Base-by-base conservation (phyloP, 2,797 vertebrate genomes). In the Fringilla coelebs region DNA sequence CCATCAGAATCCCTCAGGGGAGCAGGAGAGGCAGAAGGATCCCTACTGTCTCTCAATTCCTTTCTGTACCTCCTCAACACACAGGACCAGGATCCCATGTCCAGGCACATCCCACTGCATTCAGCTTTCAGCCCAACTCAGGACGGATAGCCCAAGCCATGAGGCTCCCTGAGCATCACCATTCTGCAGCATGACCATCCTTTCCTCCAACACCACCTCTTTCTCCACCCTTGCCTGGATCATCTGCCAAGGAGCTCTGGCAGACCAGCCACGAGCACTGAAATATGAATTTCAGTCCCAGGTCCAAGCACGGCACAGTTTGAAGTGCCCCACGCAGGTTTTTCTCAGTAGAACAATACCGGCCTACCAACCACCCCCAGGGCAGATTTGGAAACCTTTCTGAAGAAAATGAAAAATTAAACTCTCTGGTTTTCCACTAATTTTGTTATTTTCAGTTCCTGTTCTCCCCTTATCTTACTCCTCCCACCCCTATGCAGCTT, bases 21-120 rank as follows among this genome's bases (percentile, higher is more conserved):
- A 52, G 6, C 0, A 0, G 80, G 32, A 61, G 31, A 45, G 29
- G 25, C 22, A 55, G 32, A 49, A 74, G 31, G 31, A 54, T 19
- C 12, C 6, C 31, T 74, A 2, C 4, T 74, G 8, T 22, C 17
- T 61, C 78, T 80, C 57, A 60, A 1, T 36, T 38, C 22, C 28
- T 46, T 74, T 57, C 34, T 49, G 9, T 22, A 21, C 38, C 36
- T 66, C 43, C 48, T 38, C 18, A 58, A 16, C 11, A 48, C 20
- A 12, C 0, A 18, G 46, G 34, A 67, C 20, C 46, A 58, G 49
- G 29, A 61, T 40, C 17, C 62, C 5, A 2, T 10, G 17, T 54
- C 20, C 80, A n/a, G 46, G 18, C 25, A 66, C 54, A 55, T 73
- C 32, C 62, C 34, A 17, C 15, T 21, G 41, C 38, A 10, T 19